Percentiles rank a stretch among this genome's conserved stretches.
Evolutionary conservation across 1,140 invertebrate species (phyloP).

Genomic region (Temnothorax nylanderi): DNA sequence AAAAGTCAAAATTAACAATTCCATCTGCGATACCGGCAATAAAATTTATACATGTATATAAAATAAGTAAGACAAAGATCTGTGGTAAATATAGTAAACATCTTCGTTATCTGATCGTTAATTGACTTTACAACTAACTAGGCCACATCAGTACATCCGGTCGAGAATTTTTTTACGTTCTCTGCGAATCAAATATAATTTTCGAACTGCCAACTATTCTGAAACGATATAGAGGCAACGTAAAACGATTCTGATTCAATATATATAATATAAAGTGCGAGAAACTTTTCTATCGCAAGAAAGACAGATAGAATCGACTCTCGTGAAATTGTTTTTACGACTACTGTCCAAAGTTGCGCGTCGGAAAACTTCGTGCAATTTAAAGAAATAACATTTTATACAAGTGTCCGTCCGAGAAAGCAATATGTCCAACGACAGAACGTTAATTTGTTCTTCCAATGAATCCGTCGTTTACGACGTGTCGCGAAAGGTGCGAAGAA

Average conservation of each 20-base stretch:
- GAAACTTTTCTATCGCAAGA: background rate
- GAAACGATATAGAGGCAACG: background rate
- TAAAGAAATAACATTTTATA: background rate
- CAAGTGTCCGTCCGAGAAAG: background rate
- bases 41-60: conserved; percentile 1
- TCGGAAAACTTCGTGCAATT: background rate
- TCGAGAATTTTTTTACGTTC: background rate
- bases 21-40: conserved; percentile 10
- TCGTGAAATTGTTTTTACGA: background rate
- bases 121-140: conserved; percentile 35
- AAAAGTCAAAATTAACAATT: conserved; percentile 30
- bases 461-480: background rate
- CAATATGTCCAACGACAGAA: background rate
- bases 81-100: background rate
- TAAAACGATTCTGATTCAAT: background rate
- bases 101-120: conserved; percentile 12
- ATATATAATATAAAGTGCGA: background rate
- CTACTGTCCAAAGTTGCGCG: background rate
- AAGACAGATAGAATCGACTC: background rate
- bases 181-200: background rate
- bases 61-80: background rate
- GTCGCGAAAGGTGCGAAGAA: conserved; percentile 1
- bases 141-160: background rate
- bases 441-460: conserved; percentile 6
- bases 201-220: background rate